Base-by-base conservation (phyloP, 2,888 invertebrate genomes). In the Agrochola macilenta region DNA sequence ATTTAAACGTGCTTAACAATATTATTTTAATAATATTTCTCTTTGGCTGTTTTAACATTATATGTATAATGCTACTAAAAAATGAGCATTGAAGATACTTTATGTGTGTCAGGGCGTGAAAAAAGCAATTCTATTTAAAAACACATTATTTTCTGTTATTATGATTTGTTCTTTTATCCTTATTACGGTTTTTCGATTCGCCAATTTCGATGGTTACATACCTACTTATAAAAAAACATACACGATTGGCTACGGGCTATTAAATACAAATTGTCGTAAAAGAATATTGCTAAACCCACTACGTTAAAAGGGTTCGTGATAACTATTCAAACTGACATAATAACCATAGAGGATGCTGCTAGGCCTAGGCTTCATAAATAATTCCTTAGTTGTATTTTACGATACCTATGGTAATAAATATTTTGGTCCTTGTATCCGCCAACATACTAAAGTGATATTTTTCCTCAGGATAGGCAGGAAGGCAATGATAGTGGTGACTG, bases 401-500 rank as follows among this genome's bases (percentile, higher is more conserved):
- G 8, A 23, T 23, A 30, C 14, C 17, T 46, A 5, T 1, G 20
- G 4, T 49, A 35, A 46, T 43, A 43, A 7, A 35, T 1, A 9
- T 23, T 20, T 17, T 30, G 30, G 12, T n/a, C 23, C 35, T 49
- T 49, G 35, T 66, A 12, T 2, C 20, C 26, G 14, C 0, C 8
- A 52, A 49, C 2, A 52, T n/a, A 23, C 11, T 43, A 12, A 60
- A n/a, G 2, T 1, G 0, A 7, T 43, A 23, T 63, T 39, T 63
- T n/a, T 74, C 9, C 20, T 30, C 76, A 96, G 95, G 84, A 85
- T 95, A 79, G 96, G 96, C 66, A 91, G 96, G 78, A 96, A 95
- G 76, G 88, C 90, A 11, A 84, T 92, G 23, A 80, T 93, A 12
- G 87, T 95, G 5, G 75, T 90, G n/a, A 94, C 95, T 0, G 95